A percentile compares a stretch with the other conserved stretches of the same genome.
These are phyloP conservation scores for Seriola dumerili DNA, from an alignment of 2,113 vertebrate species.

Conservation along the genomic window DNA sequence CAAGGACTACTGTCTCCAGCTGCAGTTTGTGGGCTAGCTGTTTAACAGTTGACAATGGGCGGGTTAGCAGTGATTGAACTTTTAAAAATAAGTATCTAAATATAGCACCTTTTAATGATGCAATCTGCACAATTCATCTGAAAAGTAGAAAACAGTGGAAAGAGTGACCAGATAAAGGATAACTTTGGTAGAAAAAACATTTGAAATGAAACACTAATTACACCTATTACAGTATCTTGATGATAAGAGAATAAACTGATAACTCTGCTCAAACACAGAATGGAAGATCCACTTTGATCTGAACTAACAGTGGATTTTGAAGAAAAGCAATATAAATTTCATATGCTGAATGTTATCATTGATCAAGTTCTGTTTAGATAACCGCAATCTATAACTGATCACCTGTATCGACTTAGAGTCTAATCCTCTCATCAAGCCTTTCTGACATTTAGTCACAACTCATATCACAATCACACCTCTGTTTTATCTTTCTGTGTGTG, in stretches of 20 bases:
- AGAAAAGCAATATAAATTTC: slow-evolving; percentile 21
- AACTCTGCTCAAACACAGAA: background rate
- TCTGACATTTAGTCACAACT: slow-evolving; percentile 17
- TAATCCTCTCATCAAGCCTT: slow-evolving; percentile 16
- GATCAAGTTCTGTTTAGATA: slow-evolving; percentile 30
- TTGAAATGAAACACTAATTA: background rate
- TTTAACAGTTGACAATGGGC: too few relatives aligned
- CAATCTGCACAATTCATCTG: too few relatives aligned
- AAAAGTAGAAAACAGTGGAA: background rate
- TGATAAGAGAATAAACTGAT: slow-evolving; percentile 9
- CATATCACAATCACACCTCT: background rate
- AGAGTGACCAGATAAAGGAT: background rate
- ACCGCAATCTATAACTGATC: slow-evolving; percentile 33
- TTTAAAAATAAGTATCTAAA: too few relatives aligned
- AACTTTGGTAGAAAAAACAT: background rate
- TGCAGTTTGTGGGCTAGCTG: too few relatives aligned
- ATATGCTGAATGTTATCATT: slow-evolving; percentile 22
- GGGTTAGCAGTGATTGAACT: too few relatives aligned
- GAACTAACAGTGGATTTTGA: background rate
- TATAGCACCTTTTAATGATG: too few relatives aligned
- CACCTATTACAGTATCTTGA: background rate
- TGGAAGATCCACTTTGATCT: background rate
- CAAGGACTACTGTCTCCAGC: too few relatives aligned
- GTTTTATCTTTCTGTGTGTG: background rate
- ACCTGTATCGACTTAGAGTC: slow-evolving; percentile 4